A percentile compares a stretch with the other conserved stretches of the same genome.
These are phyloP conservation scores for Heliconius hewitsoni DNA, from an alignment of 1,140 invertebrate genomes.

Conservation along the genomic window DNA sequence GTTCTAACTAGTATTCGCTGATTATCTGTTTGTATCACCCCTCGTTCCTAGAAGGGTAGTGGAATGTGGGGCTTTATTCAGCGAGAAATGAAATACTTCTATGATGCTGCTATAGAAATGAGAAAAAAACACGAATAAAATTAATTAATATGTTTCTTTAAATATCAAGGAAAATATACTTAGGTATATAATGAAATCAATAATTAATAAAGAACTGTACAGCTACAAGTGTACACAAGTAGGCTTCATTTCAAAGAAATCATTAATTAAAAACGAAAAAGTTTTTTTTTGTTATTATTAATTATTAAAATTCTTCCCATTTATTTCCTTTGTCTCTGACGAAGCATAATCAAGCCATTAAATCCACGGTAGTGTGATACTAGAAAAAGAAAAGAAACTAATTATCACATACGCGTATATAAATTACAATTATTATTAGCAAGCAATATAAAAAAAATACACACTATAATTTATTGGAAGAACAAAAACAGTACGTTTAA, in stretches of 20 bases:
- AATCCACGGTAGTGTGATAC: not conserved
- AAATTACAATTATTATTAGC: not conserved
- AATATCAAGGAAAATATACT: not conserved
- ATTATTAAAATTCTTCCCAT: not conserved
- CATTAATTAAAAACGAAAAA: constrained; percentile 1
- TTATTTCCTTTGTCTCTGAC: not conserved
- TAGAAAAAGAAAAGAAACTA: not conserved
- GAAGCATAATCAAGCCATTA: not conserved
- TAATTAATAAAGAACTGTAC: not conserved
- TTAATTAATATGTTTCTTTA: not conserved
- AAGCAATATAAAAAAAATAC: constrained; percentile 14
- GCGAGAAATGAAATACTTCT: constrained; percentile 2
- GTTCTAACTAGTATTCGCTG: not conserved
- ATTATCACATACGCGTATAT: not conserved
- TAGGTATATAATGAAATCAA: not conserved
- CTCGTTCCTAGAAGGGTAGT: constrained; percentile 4
- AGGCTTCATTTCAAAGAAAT: not conserved
- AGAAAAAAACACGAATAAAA: not conserved
- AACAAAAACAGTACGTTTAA: constrained; percentile 17
- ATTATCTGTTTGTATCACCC: constrained; percentile 2
- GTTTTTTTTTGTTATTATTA: constrained; percentile 1
- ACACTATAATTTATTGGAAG: constrained; percentile 14
- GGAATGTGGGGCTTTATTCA: not conserved
- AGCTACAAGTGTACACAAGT: not conserved
- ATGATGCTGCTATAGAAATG: not conserved